Base-by-base conservation (phyloP, 2,888 invertebrate genomes). In the Platycheirus rosarum region DNA sequence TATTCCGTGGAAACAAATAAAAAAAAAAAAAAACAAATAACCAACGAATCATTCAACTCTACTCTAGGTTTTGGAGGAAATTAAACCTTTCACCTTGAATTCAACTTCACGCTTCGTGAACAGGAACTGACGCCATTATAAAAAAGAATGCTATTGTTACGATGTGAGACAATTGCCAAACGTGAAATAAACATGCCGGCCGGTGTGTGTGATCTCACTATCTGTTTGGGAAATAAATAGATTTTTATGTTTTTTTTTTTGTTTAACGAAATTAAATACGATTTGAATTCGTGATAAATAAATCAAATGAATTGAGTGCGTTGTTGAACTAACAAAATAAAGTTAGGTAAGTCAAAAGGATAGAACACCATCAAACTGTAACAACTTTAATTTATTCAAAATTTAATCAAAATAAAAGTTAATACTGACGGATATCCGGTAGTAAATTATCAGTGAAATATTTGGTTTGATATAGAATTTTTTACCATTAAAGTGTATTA, bases 11-110 rank as follows among this genome's bases (percentile, higher is more conserved):
- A 71, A 71, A 60, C n/a, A 63, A 55, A 26, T 16, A 32, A 16
- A 6, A 53, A 49, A 35, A 37, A 66, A 60, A 51, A 37, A 32
- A 13, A 2, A 5, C 5, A 29, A 26, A 53, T 18, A 40, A 60
- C n/a, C 60, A 29, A 60, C 70, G 51, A 76, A 69, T 46, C 71
- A 77, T 68, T 73, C 66, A 71, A 73, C 77, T 68, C 49, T 35
- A n/a, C n/a, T n/a, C n/a, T n/a, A n/a, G 13, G 71, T 42, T 62
- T 55, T 55, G 9, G 71, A 46, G 66, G 70, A 73, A 77, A 73
- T 77, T 73, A 77, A 82, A 63, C 49, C 23, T 57, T 82, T 82
- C 82, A 82, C 82, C 82, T 82, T 82, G 82, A 77, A 82, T 77
- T 60, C 68, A 55, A 77, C 77, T 82, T 82, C 82, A 77, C 77